Percentiles rank a stretch among this genome's conserved stretches.
Evolutionary conservation across 1,140 invertebrate genomes (phyloP).

Genomic region (Drosophila erecta): DNA sequence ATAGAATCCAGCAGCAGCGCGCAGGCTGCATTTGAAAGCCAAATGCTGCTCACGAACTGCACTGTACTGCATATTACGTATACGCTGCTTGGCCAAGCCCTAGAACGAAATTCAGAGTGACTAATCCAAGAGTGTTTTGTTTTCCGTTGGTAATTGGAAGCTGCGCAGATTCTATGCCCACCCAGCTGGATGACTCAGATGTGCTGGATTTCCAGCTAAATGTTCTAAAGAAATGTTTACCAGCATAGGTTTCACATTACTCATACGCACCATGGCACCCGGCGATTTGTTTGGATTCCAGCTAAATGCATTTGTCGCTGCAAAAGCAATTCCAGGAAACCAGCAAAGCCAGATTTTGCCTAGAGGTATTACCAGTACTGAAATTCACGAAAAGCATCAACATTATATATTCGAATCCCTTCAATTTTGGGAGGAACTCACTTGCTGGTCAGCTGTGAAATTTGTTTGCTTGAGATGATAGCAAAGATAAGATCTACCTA

Average conservation of each 20-base stretch:
- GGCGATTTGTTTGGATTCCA: constrained; percentile 33
- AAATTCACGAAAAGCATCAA: constrained; percentile 6
- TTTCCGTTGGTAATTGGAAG: constrained; percentile 68
- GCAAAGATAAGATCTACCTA: too few relatives aligned
- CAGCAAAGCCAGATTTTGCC: neutral
- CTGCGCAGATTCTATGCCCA: constrained; percentile 70
- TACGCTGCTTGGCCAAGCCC: constrained; percentile 49
- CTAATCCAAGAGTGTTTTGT: constrained; percentile 52
- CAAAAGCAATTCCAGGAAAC: constrained; percentile 24
- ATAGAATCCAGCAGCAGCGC: constrained; percentile 30
- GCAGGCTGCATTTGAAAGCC: constrained; percentile 16
- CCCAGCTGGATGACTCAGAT: constrained; percentile 33
- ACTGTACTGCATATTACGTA: constrained; percentile 52
- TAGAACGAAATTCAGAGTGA: constrained; percentile 48
- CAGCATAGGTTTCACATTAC: constrained; percentile 60
- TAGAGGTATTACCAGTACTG: neutral
- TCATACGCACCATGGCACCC: constrained; percentile 63
- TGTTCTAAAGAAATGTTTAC: constrained; percentile 53
- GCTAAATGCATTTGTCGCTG: constrained; percentile 40
- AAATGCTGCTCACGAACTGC: constrained; percentile 62
- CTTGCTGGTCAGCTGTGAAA: too few relatives aligned
- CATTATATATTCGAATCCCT: constrained; percentile 10
- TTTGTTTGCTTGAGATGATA: too few relatives aligned
- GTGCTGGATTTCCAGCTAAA: constrained; percentile 27
- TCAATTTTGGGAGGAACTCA: too few relatives aligned